These are phyloP conservation scores for Leptoclinus maculatus DNA, from an alignment of 2,797 vertebrate species.

Conservation along the genomic window DNA sequence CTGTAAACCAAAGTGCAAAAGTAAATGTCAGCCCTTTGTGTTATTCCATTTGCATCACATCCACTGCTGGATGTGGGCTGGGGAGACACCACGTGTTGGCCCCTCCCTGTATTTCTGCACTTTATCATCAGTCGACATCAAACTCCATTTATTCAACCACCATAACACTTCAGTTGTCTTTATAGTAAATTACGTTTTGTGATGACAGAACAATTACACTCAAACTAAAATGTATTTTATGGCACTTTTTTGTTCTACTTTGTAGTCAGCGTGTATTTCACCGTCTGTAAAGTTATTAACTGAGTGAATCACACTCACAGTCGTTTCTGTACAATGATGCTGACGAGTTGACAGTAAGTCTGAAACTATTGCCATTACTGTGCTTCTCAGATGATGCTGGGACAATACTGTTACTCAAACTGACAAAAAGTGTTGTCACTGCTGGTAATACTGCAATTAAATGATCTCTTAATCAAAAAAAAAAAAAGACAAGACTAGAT, in stretches of 20 bases:
- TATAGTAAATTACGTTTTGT: constrained; percentile 7
- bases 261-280: constrained; percentile 19
- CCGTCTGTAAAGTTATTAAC: neutral
- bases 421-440: constrained; percentile 44
- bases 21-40: constrained; percentile 68
- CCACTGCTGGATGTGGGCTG: constrained; percentile 44
- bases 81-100: constrained; percentile 24
- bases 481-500: neutral
- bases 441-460: constrained; percentile 31
- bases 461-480: constrained; percentile 24
- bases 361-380: constrained; percentile 45
- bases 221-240: constrained; percentile 51
- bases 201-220: constrained; percentile 34
- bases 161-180: constrained; percentile 5
- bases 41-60: constrained; percentile 63
- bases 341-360: constrained; percentile 40
- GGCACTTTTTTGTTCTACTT: constrained; percentile 34
- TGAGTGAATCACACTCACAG: constrained; percentile 29
- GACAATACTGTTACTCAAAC: constrained; percentile 53
- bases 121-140: constrained; percentile 39
- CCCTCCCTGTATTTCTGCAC: constrained; percentile 40
- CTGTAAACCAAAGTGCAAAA: constrained; percentile 64
- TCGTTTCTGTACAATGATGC: constrained; percentile 39
- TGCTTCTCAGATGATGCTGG: constrained; percentile 57
- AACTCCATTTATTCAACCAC: neutral